Percentiles rank a stretch among this genome's conserved stretches.
phyloP scores from a whole-genome alignment of 1,140 invertebrate genomes.

The Dreissena polymorpha region DNA sequence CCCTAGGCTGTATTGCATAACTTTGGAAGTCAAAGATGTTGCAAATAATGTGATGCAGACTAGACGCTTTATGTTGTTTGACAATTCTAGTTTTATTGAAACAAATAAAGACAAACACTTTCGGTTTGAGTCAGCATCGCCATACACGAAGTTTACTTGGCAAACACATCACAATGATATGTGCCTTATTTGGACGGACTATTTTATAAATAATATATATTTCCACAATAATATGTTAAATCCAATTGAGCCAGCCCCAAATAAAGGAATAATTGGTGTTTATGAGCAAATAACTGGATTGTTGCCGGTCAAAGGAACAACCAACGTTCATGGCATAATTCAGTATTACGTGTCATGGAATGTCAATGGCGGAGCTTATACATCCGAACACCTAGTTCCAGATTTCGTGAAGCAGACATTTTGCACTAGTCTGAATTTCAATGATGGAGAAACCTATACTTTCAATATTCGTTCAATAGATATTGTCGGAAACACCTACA shows the following conservation, averaged over 20 bases:
- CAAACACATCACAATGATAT: slow-evolving; percentile 14
- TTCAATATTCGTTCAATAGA: slow-evolving; percentile 52
- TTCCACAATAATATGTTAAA: slow-evolving; percentile 25
- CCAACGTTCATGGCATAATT: slow-evolving; percentile 59
- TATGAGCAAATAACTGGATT: slow-evolving; percentile 61
- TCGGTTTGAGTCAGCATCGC: not conserved
- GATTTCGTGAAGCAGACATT: slow-evolving; percentile 15
- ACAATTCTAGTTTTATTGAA: not conserved
- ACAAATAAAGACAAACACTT: not conserved
- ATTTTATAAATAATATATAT: slow-evolving; percentile 1
- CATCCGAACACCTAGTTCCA: not conserved
- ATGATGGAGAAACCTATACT: slow-evolving; percentile 58
- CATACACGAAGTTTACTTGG: slow-evolving; percentile 3
- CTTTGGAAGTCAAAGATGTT: slow-evolving; percentile 19
- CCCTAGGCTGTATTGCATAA: slow-evolving; percentile 1
- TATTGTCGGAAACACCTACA: slow-evolving; percentile 40
- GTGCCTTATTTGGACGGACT: not conserved
- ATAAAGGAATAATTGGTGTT: slow-evolving; percentile 6
- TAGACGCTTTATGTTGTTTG: slow-evolving; percentile 11
- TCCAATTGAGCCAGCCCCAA: slow-evolving; percentile 15
- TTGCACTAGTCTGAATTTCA: slow-evolving; percentile 3
- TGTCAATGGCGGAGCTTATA: not conserved
- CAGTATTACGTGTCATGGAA: slow-evolving; percentile 3
- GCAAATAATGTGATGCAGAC: slow-evolving; percentile 5
- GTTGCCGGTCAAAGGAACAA: slow-evolving; percentile 55